phyloP scores from a whole-genome alignment of 2,888 invertebrate genomes.

The Ischnus inquisitorius region DNA sequence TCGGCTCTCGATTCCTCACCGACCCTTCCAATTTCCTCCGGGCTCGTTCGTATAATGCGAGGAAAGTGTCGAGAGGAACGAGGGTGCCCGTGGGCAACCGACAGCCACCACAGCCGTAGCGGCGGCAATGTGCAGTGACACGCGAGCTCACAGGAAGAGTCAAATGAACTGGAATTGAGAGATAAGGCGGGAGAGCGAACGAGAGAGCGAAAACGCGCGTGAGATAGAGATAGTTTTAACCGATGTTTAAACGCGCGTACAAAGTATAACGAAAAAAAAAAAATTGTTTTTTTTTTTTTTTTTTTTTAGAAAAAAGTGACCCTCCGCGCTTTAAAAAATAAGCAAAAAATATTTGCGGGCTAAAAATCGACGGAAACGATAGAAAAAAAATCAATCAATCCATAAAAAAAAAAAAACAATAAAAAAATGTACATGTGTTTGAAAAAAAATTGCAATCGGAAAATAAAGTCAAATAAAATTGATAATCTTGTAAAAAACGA shows the following conservation, averaged over 20 bases:
- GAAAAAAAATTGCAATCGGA: too few relatives aligned
- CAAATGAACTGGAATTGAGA: conserved; percentile 74
- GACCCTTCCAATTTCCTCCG: conserved; percentile 21
- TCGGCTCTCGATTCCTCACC: conserved; percentile 4
- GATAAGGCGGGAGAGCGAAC: conserved; percentile 59
- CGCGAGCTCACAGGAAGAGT: conserved; percentile 74
- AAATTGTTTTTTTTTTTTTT: background rate
- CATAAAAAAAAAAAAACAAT: too few relatives aligned
- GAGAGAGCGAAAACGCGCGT: conserved; percentile 37
- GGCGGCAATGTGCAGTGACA: conserved; percentile 71
- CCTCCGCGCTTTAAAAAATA: background rate
- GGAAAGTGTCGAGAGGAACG: conserved; percentile 60
- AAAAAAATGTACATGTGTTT: too few relatives aligned
- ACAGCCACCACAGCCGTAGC: conserved; percentile 27
- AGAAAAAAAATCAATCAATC: too few relatives aligned
- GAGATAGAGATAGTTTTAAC: conserved; percentile 28
- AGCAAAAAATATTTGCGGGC: too few relatives aligned
- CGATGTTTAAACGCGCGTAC: conserved; percentile 31
- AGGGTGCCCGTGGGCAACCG: conserved; percentile 55
- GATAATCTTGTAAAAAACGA: too few relatives aligned
- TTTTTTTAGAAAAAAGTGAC: background rate
- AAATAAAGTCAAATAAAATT: too few relatives aligned
- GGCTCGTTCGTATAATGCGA: conserved; percentile 20
- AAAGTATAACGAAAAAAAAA: conserved; percentile 26
- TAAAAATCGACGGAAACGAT: too few relatives aligned